These are phyloP conservation scores for Myopa testacea DNA, from an alignment of 2,888 invertebrate genomes.

Conservation along the genomic window DNA sequence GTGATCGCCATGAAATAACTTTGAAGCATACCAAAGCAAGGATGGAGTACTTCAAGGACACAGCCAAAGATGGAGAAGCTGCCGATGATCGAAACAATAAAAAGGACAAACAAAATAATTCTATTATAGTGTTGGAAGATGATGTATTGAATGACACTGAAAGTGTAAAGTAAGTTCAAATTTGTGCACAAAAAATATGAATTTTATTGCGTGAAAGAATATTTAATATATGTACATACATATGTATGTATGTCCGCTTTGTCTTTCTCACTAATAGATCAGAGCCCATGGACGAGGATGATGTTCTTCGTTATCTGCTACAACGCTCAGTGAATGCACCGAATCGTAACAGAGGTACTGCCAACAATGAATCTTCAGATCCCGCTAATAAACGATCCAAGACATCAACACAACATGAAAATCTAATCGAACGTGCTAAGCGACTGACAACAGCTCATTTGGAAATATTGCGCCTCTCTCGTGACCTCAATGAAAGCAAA, in stretches of 20 bases:
- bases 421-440: conserved; percentile 44
- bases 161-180: conserved; percentile 52
- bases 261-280: conserved; percentile 46
- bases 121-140: conserved; percentile 45
- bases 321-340: conserved; percentile 7
- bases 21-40: conserved; percentile 18
- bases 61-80: not conserved
- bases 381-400: conserved; percentile 6
- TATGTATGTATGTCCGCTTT: not conserved
- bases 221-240: not conserved
- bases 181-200: not conserved
- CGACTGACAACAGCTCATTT: conserved; percentile 40
- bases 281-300: conserved; percentile 49
- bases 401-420: not conserved
- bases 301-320: conserved; percentile 27
- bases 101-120: conserved; percentile 18
- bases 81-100: not conserved
- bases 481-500: conserved; percentile 33
- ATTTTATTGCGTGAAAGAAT: not conserved
- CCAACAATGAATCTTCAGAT: not conserved
- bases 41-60: not conserved
- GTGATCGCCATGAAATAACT: conserved; percentile 18
- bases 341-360: conserved; percentile 2
- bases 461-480: conserved; percentile 42
- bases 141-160: conserved; percentile 45